Conservation (phyloP, 2,888 invertebrate genomes). For the Cacoxenus indagator region DNA sequence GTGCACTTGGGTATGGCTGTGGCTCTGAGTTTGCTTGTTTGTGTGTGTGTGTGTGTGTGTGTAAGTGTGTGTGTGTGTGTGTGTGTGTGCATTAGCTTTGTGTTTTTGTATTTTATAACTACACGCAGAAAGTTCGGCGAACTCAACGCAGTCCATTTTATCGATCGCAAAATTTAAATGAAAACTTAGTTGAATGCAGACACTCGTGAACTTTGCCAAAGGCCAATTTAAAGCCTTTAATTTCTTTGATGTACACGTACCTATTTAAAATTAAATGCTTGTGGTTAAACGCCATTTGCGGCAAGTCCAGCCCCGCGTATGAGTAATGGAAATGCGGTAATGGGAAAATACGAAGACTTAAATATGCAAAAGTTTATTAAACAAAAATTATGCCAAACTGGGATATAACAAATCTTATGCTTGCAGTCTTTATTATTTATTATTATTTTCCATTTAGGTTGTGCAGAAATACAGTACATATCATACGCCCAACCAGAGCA, state of each 20-base stretch:
- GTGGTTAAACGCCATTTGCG: too few relatives aligned
- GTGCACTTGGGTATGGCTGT: constrained; percentile 4
- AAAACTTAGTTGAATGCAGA: not conserved
- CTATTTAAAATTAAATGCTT: not conserved
- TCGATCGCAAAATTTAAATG: not conserved
- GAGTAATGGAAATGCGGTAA: not conserved
- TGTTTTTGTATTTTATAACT: constrained; percentile 44
- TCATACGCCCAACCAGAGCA: not conserved
- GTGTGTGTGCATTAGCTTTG: not conserved
- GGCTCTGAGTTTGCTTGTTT: constrained; percentile 38
- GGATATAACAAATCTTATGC: not conserved
- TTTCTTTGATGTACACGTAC: not conserved
- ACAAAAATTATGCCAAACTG: not conserved
- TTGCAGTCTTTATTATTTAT: not conserved
- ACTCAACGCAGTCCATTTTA: constrained; percentile 2
- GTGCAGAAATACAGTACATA: not conserved
- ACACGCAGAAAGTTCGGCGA: constrained; percentile 19
- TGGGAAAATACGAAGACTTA: too few relatives aligned
- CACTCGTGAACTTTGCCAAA: not conserved
- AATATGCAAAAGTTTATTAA: too few relatives aligned
- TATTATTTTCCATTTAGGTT: not conserved
- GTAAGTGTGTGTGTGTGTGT: constrained; percentile 35
- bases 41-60: constrained; percentile 7
- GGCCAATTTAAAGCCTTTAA: not conserved
- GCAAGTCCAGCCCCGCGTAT: not conserved